phyloP scores from a whole-genome alignment of 2,888 invertebrate genomes.

The Cataglyphis livida region DNA sequence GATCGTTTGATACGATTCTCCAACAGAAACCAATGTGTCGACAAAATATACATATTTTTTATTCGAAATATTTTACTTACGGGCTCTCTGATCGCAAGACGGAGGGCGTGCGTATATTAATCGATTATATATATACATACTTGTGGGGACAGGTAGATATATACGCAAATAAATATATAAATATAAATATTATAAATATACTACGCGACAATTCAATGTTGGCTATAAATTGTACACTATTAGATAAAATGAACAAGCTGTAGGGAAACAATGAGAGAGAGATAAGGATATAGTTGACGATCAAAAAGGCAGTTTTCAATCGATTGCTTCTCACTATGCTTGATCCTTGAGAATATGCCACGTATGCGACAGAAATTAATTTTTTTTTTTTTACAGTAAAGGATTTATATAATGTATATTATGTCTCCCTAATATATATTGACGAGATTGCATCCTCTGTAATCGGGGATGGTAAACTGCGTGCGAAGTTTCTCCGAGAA shows the following conservation, averaged over 20 bases:
- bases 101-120: conserved; percentile 50
- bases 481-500: not conserved
- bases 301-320: conserved; percentile 14
- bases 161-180: conserved; percentile 58
- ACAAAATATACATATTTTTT: conserved; percentile 81
- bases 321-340: not conserved
- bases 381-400: conserved; percentile 4
- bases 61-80: conserved; percentile 80
- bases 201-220: conserved; percentile 76
- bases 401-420: not conserved
- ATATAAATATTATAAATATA: conserved; percentile 67
- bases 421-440: not conserved
- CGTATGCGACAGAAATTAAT: not conserved
- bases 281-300: conserved; percentile 12
- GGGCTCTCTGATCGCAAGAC: conserved; percentile 37
- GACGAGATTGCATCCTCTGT: not conserved
- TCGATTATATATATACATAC: conserved; percentile 67
- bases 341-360: not conserved
- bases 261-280: not conserved
- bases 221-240: conserved; percentile 79
- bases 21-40: conserved; percentile 70
- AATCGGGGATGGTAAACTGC: not conserved
- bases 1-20: conserved; percentile 57
- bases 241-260: conserved; percentile 68
- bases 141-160: conserved; percentile 61